phyloP scores from a whole-genome alignment of 92 coral and sea anemone genomes.

The Paramuricea clavata region DNA sequence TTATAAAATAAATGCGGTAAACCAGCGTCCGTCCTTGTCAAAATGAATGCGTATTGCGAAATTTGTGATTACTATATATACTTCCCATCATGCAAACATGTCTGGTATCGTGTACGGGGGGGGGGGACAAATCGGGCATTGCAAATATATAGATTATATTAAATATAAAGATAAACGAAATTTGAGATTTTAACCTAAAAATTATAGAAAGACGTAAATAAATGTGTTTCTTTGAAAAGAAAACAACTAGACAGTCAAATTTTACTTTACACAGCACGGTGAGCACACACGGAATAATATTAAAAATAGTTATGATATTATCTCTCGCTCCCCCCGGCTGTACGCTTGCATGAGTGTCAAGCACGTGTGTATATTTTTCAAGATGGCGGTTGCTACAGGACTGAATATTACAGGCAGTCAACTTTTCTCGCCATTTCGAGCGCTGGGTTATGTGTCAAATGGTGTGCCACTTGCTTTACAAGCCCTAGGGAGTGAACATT shows the following conservation, averaged over 20 bases:
- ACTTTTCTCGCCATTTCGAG: constrained; percentile 93
- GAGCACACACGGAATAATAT: no score
- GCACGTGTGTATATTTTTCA: constrained; percentile 47
- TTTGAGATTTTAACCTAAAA: no score
- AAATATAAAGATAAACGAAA: no score
- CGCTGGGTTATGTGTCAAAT: constrained; percentile 89
- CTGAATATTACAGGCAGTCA: constrained; percentile 76
- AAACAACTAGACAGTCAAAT: no score
- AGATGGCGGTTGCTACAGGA: constrained; percentile 82
- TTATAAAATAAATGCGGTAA: neutral
- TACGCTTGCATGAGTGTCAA: neutral
- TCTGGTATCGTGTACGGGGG: neutral
- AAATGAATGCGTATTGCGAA: neutral
- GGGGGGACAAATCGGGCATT: neutral
- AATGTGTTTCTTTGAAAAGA: no score
- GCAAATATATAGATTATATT: neutral
- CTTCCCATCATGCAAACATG: neutral
- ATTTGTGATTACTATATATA: no score
- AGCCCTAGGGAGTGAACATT: constrained; percentile 83
- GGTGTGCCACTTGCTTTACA: constrained; percentile 92
- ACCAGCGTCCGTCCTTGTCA: constrained; percentile 3
- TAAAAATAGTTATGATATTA: no score
- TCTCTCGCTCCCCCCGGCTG: constrained; percentile 21
- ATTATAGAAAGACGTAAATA: no score
- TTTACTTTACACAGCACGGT: no score